A percentile compares a stretch with the other conserved stretches of the same genome.
Conservation (phyloP, 2,797 vertebrate species). For the Gouania willdenowi region DNA sequence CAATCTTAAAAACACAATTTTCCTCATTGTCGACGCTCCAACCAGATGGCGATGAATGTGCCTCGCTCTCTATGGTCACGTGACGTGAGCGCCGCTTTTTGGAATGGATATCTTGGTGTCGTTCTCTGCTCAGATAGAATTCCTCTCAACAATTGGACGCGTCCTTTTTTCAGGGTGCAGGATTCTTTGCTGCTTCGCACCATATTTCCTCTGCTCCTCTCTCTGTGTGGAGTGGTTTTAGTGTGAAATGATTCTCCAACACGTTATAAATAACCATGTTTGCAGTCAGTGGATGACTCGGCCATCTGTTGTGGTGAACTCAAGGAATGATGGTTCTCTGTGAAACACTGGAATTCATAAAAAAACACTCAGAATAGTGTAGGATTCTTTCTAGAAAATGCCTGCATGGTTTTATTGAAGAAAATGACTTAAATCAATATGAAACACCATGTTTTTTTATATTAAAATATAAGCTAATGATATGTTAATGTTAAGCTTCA, state of each 20-base stretch:
- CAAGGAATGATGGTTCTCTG: conserved; percentile 14
- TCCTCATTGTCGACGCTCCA: conserved; percentile 59
- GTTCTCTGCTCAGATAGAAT: conserved; percentile 6
- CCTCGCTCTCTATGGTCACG: conserved; percentile 46
- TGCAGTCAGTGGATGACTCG: conserved; percentile 42
- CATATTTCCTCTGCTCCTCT: conserved; percentile 38
- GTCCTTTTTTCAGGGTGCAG: conserved; percentile 45
- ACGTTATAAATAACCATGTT: conserved; percentile 65
- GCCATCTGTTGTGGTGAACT: conserved; percentile 66
- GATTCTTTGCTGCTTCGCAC: conserved; percentile 45
- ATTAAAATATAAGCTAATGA: no score
- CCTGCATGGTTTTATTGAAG: no score
- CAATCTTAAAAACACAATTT: conserved; percentile 64
- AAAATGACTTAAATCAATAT: no score
- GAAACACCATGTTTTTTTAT: no score
- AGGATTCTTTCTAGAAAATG: no score
- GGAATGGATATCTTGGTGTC: conserved; percentile 32
- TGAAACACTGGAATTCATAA: conserved; percentile 15
- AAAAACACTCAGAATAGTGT: conserved; percentile 33
- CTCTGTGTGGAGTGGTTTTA: conserved; percentile 39
- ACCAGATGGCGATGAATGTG: conserved; percentile 64
- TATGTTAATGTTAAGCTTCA: no score
- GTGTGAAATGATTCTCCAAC: conserved; percentile 51
- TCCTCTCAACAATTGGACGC: conserved; percentile 35
- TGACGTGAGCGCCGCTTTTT: conserved; percentile 48